Base-by-base conservation (phyloP, 2,888 invertebrate species). In the Gastracanthus pulcherrimus region DNA sequence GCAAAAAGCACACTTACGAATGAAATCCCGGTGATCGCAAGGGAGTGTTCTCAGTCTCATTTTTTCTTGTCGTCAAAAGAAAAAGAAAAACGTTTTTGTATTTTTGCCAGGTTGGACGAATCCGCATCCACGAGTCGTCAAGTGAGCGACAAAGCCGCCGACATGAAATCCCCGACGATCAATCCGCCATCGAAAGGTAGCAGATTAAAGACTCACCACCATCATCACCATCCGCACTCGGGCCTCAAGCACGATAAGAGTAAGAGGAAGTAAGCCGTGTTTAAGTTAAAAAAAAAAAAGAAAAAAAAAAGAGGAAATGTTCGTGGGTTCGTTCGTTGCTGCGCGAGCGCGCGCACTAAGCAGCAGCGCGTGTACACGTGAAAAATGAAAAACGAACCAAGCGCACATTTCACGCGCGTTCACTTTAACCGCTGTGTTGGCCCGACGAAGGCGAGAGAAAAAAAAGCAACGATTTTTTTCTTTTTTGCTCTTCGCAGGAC, bases 191-290 rank as follows among this genome's bases (percentile, higher is more conserved):
- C 85, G 72, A 89, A 86, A 84, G 86, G 87, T 85, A 86, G 84
- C 86, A 85, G 89, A 85, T 84, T 87, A 87, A 89, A 89, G 86
- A 87, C 87, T 75, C 89, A 89, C 62, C 88, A 88, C 86, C 87
- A 75, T 77, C 87, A 88, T 82, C 89, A 89, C 86, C 89, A 89
- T 87, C 87, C 88, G 78, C 87, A 86, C 79, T 84, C 87, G 85
- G 86, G 83, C 85, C 86, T 87, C 86, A 90, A 90, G 87, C 88
- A 89, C 86, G 90, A 91, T 86, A 91, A 90, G 86, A 88, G 84
- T 88, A 91, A 90, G 87, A 88, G 89, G 88, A 91, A 90, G 88
- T 90, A 90, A 89, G 66, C 9, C 66, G 29, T 67, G 41, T 6
- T 31, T 69, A 70, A 62, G 66, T n/a, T n/a, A n/a, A n/a, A n/a